Evolutionary conservation across 2,888 invertebrate genomes (phyloP).

Genomic region (Drosophila suboccidentalis): DNA sequence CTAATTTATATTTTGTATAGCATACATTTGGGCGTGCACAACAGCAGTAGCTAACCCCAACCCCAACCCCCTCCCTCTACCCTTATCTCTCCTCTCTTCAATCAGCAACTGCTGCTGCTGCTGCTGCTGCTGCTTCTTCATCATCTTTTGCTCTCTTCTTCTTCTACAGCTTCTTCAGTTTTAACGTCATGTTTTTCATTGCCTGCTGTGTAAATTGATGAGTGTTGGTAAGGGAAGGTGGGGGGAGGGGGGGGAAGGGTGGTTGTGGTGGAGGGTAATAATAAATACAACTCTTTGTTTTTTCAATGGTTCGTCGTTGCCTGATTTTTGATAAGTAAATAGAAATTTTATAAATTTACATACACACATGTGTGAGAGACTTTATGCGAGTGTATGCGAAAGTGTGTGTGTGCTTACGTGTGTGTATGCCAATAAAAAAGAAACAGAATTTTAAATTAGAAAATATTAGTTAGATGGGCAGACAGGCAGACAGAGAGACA

Average conservation of each 20-base stretch:
- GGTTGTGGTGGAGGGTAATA: constrained; percentile 44
- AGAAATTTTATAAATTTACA: constrained; percentile 80
- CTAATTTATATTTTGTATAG: constrained; percentile 82
- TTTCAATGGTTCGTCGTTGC: constrained; percentile 65
- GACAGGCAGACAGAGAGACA: constrained; percentile 28
- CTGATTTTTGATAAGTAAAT: constrained; percentile 81
- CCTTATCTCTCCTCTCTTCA: background rate
- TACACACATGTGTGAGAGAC: constrained; percentile 28
- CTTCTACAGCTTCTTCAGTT: constrained; percentile 47
- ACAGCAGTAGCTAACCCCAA: constrained; percentile 23
- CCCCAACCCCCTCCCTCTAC: background rate
- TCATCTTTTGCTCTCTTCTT: constrained; percentile 38
- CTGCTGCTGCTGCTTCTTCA: constrained; percentile 45
- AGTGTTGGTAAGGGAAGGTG: constrained; percentile 2
- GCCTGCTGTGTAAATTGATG: constrained; percentile 47
- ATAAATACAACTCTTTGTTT: constrained; percentile 74
- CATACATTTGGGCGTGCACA: constrained; percentile 77
- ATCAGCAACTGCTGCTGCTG: constrained; percentile 31
- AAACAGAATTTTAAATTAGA: constrained; percentile 82
- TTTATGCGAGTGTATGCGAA: constrained; percentile 2
- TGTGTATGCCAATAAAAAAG: constrained; percentile 70
- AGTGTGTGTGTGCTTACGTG: constrained; percentile 15
- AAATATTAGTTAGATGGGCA: constrained; percentile 76
- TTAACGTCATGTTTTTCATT: constrained; percentile 47
- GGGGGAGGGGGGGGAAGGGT: background rate